Base-by-base conservation (phyloP, 2,888 invertebrate species). In the Dolichopus griseipennis region DNA sequence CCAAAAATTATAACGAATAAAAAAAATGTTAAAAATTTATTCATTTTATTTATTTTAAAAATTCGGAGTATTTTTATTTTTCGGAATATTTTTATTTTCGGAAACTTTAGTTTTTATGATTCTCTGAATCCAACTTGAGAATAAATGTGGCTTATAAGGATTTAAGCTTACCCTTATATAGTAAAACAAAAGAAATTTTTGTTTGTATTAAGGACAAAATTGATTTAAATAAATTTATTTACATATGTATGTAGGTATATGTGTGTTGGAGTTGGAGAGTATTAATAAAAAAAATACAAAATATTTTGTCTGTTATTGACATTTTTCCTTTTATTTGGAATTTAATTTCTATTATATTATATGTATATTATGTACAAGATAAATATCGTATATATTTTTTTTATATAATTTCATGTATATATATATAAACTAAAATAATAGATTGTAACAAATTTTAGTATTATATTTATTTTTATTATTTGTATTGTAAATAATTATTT, bases 1-100 rank as follows among this genome's bases (percentile, higher is more conserved):
- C 68, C 66, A 64, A 64, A 52, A 63, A 68, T 68, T 61, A 74
- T 64, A 21, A 66, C 65, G 20, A 73, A 66, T 27, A 72, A 61
- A 61, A 71, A 21, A 20, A 73, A 61, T 20, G 72, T 22, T 22
- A 68, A 65, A 33, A 72, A 66, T 65, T 66, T 68, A 63, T 66
- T 15, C 61, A 68, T 66, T 62, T 73, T 72, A 21, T 68, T 66
- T 74, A 73, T 74, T 68, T 70, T 71, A 12, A 15, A 20, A 37
- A 61, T 21, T 21, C 18, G 27, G 27, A 27, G n/a, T 52, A 18
- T 52, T 18, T 52, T 52, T 18, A 4, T 52, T 52, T n/a, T 21
- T 21, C 18, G 27, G 27, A 27, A 7, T 52, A 18, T 52, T 18
- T 52, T 52, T 52, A 18, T 52, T 52, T 15, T 12, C 41, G 9